Base-by-base conservation (phyloP, 2,888 invertebrate species). In the Uropetala carovei region DNA sequence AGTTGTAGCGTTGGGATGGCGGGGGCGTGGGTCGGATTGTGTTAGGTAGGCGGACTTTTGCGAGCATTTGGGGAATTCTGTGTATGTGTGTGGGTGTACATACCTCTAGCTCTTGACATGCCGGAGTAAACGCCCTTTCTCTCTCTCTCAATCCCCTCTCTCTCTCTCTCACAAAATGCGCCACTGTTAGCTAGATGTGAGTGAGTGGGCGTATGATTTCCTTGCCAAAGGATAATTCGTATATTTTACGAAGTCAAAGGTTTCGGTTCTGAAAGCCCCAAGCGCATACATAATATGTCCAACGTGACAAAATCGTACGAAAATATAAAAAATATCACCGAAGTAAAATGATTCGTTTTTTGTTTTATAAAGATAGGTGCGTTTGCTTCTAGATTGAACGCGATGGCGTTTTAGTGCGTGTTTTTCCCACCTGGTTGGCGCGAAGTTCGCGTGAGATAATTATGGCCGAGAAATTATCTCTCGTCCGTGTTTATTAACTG, bases 61-160 rank as follows among this genome's bases (percentile, higher is more conserved):
- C 68, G 68, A 68, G 68, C 68, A 68, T 68, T 75, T 75, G 75
- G 75, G 43, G 75, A 75, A 75, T 75, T 75, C 75, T 13, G 43
- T 43, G 43, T 27, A 75, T 75, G 75, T 27, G 75, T 75, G 43
- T 1, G 43, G 1, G 43, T n/a, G 75, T 27, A n/a, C 64, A 27
- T 11, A 27, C 27, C 27, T 75, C 75, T 27, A 75, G 22, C 75
- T 13, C 22, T 27, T 27, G 75, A 75, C 75, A 75, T 75, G 75
- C 13, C 75, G 75, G 75, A 13, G 75, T 27, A 75, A 75, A 75
- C 27, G 75, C 22, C 22, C 27, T 27, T 27, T 75, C 27, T 27
- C 16, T 68, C 68, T 68, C 22, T 68, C 68, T 7, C 10, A 64
- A n/a, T n/a, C 9, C 10, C 68, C 0, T 68, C 68, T 18, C 68